These are phyloP conservation scores for Phrynocephalus vlangalii DNA, from an alignment of 2,797 vertebrate species.

Conservation along the genomic window DNA sequence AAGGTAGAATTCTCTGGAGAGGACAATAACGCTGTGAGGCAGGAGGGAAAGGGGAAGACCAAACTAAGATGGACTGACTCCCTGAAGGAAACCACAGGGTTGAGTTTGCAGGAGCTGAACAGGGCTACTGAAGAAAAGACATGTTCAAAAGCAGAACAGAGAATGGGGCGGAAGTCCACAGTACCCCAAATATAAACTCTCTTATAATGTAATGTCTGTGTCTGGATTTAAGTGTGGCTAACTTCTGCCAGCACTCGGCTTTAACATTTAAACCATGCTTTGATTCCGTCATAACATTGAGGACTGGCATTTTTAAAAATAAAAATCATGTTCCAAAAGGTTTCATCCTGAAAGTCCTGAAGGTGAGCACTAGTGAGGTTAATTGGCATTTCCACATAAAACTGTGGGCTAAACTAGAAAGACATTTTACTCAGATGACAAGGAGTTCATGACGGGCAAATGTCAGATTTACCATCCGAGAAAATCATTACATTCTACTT, in stretches of 20 bases:
- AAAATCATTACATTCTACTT: slow-evolving; percentile 10
- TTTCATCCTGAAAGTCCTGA: slow-evolving; percentile 2
- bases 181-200: background rate
- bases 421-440: slow-evolving; percentile 21
- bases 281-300: background rate
- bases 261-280: background rate
- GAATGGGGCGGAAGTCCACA: background rate
- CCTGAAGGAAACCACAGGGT: no score
- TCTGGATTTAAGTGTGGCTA: background rate
- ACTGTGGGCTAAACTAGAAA: background rate
- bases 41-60: no score
- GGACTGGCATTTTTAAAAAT: background rate
- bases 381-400: background rate
- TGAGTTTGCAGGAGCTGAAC: no score
- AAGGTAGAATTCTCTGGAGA: no score
- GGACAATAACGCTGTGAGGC: no score
- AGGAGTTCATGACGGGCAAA: slow-evolving; percentile 34
- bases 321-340: background rate
- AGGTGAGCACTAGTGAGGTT: background rate
- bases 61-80: no score
- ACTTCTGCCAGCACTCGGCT: background rate
- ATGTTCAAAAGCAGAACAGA: background rate
- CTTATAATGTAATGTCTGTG: background rate
- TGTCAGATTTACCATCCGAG: slow-evolving; percentile 24
- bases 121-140: no score